phyloP scores from a whole-genome alignment of 2,113 vertebrate species.

The Procavia capensis region DNA sequence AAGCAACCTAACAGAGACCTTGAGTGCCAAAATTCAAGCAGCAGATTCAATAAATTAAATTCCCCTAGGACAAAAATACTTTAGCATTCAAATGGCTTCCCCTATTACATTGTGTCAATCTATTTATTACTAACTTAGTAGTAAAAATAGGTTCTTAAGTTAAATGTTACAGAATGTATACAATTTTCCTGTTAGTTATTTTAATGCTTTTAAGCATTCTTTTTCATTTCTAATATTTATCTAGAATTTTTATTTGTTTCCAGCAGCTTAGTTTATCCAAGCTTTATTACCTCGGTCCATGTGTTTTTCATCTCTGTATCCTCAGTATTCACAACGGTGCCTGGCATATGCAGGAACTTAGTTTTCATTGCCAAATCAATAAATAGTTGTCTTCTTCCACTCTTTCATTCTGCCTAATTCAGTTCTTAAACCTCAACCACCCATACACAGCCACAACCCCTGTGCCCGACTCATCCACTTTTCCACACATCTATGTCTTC shows the following conservation, averaged over 20 bases:
- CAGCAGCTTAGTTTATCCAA: background rate
- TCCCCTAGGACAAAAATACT: background rate
- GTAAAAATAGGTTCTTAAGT: background rate
- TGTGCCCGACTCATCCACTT: too few relatives aligned
- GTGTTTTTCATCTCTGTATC: background rate
- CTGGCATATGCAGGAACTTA: background rate
- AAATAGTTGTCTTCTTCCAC: background rate
- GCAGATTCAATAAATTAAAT: background rate
- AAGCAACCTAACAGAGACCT: background rate
- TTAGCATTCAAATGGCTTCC: background rate
- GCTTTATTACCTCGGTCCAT: background rate
- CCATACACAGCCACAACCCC: too few relatives aligned
- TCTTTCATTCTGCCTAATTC: background rate
- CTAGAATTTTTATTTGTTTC: background rate
- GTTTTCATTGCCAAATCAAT: background rate
- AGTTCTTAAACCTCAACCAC: background rate
- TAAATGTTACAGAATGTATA: background rate
- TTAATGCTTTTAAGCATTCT: background rate
- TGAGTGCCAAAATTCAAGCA: background rate
- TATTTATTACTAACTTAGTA: background rate
- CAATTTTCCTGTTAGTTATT: background rate
- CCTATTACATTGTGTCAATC: background rate
- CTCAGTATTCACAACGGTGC: background rate
- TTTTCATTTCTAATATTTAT: conserved; percentile 20
- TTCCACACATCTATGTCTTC: too few relatives aligned